Evolutionary conservation across 2,888 invertebrate species (phyloP), one percentile per base, ranked within the genome.

Genomic region (Clitarchus hookeri): DNA sequence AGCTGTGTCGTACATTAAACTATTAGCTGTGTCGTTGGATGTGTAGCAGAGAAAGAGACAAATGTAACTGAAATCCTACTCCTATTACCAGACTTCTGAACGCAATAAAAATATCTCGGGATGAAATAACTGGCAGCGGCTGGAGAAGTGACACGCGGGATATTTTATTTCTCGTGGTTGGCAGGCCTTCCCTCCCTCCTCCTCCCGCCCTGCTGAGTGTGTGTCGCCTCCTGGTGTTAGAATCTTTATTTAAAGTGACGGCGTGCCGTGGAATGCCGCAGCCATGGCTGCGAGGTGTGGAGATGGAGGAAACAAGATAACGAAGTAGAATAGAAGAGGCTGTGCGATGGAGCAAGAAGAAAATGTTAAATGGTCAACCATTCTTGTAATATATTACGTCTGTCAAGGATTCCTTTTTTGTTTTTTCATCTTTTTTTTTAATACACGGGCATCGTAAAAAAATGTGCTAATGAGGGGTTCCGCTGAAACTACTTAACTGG

Each of bases 231-330:
- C 87, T 84, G 87, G 87, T 87, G 87, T 87, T 87, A 84, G 86
- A 84, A 86, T 87, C 87, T 87, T 87, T 87, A 87, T 87, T 87
- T 87, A 87, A 87, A 87, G 83, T 87, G 87, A 87, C 87, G 83
- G n/a, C 83, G 19, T 8, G 82, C 44, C 44, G 27, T 48, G 87
- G 87, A 87, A 87, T 87, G 87, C 83, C 48, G 53, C 48, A 80
- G 23, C 25, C 44, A 84, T 26, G 53, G 77, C 25, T 25, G 36
- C 77, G 4, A 19, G 54, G 85, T 80, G 85, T 13, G 36, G 80
- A 80, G 85, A 83, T 54, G 82, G 83, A 26, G 83, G 44, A 54
- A 44, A 36, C 82, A 27, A 82, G 82, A 82, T 82, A 82, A 82
- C 82, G 82, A 82, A 82, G 82, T 8, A 82, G 27, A 82, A 82